Evolutionary conservation across 2,888 invertebrate genomes (phyloP), one percentile per base, ranked within the genome.

Genomic region (Lithophane leautieri): DNA sequence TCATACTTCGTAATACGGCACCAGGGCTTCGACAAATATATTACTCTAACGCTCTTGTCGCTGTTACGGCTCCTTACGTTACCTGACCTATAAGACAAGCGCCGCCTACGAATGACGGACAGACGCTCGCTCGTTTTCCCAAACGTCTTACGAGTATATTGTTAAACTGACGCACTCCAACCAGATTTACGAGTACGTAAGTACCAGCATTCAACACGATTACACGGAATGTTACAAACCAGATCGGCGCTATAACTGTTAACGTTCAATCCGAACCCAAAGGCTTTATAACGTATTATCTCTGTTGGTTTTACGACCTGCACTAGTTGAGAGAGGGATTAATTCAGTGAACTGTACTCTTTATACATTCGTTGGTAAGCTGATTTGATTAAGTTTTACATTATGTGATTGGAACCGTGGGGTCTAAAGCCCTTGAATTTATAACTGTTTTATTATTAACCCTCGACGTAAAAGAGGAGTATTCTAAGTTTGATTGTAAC

Each of bases 181-280:
- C 67, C 65, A 77, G 73, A 85, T 85, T 85, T 83, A 85, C 73
- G 86, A 85, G 82, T 73, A 50, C 56, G 60, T 73, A 73, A 83
- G 82, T 77, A 85, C 77, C 73, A 66, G 54, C 78, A 70, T 84
- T 80, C 70, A 66, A 68, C 78, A 81, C 84, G 72, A 84, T 86
- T 84, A 84, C 76, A 76, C 67, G 61, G 72, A 78, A 81, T 81
- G 78, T 81, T 73, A 81, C 85, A 76, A 84, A 85, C 76, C 78
- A 86, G 80, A 81, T 81, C 85, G 63, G 65, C 68, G 81, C 87
- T 61, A 73, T 85, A 80, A 83, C 86, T 75, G 85, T 86, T 84
- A 81, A 86, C 86, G 79, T 85, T 82, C 86, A 78, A 86, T 87
- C 79, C 68, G 65, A 86, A 78, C 81, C 78, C 78, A 79, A 76